Conservation (phyloP, 2,113 vertebrate genomes). For the Toxostoma redivivum region DNA sequence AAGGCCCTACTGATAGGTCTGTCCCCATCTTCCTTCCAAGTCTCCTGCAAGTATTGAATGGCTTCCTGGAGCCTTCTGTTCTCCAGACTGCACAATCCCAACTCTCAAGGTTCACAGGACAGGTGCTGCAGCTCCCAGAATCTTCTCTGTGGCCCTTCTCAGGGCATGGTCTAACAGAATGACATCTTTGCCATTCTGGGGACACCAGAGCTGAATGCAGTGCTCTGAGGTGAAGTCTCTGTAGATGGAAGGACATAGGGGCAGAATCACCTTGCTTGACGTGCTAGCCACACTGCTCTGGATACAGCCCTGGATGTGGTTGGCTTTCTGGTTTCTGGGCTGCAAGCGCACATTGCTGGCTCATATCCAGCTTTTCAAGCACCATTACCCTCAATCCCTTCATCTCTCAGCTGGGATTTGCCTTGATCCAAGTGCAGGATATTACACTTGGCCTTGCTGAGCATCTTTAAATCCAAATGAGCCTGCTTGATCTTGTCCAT, state of each 20-base stretch:
- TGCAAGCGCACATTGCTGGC: not conserved
- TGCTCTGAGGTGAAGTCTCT: not conserved
- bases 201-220: not conserved
- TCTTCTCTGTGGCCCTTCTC: not conserved
- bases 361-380: not conserved
- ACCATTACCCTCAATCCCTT: not conserved
- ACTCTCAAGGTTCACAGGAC: not conserved
- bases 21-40: not conserved
- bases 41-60: not conserved
- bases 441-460: not conserved
- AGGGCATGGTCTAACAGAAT: not conserved
- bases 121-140: not conserved
- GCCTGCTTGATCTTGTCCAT: too few relatives aligned
- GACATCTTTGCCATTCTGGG: not conserved
- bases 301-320: not conserved
- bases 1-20: not conserved
- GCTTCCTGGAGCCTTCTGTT: not conserved
- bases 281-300: not conserved
- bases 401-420: rapidly evolving
- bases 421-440: not conserved
- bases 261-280: not conserved
- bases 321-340: not conserved
- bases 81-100: not conserved
- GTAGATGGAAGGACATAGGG: not conserved
- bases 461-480: not conserved